Evolutionary conservation across 2,797 vertebrate species (phyloP).

Genomic region (Ficedula albicollis): DNA sequence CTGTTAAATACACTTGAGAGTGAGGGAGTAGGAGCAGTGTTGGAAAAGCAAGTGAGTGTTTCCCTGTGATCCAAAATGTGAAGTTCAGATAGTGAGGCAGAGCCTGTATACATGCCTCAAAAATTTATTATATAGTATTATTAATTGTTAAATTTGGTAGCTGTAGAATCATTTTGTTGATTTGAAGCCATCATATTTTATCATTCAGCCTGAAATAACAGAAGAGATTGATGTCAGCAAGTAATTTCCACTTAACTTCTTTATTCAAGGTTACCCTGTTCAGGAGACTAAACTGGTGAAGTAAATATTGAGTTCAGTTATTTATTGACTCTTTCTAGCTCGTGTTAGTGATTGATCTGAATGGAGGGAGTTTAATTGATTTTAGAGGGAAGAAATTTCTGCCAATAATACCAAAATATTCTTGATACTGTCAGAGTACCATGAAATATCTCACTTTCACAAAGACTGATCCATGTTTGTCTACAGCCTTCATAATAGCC

Average conservation of each 20-base stretch:
- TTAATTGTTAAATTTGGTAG: background rate
- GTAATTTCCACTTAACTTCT: background rate
- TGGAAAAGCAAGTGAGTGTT: background rate
- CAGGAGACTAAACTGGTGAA: background rate
- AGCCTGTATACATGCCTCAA: background rate
- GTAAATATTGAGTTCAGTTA: background rate
- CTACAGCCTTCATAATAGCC: background rate
- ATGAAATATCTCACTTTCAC: background rate
- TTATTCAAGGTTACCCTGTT: background rate
- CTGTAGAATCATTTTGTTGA: background rate
- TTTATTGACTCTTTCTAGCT: background rate
- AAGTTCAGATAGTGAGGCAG: fast-evolving
- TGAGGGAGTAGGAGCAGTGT: background rate
- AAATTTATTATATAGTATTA: background rate
- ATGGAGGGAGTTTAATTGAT: background rate
- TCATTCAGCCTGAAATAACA: background rate
- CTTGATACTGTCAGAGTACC: background rate
- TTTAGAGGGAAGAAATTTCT: background rate
- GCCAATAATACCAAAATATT: background rate
- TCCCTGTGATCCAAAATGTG: background rate
- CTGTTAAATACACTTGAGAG: background rate
- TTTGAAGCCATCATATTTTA: background rate
- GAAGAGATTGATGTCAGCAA: background rate
- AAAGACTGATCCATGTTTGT: background rate
- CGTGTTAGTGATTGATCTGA: background rate